Evolutionary conservation across 2,888 invertebrate genomes (phyloP), one percentile per base, ranked within the genome.

Genomic region (Schizotus pectinicornis): DNA sequence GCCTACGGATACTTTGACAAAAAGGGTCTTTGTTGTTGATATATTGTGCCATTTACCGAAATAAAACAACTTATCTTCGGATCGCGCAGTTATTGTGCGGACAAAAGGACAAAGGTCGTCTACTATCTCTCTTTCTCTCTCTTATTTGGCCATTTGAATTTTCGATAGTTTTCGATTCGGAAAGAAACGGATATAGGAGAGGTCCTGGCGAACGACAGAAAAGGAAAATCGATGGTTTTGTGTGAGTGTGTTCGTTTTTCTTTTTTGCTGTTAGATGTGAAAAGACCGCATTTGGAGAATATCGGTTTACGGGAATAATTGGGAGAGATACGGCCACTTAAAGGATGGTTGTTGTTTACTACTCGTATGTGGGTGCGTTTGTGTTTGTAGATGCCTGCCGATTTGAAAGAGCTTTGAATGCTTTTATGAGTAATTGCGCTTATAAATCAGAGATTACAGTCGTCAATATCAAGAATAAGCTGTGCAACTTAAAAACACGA

Each of bases 221-320:
- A 22, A 22, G 22, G 22, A 22, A 22, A 22, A 3, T 22, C 3
- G 22, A 5, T 22, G 22, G 2, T 3, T 3, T 22, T 22, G 22
- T 22, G 22, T 22, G 22, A 22, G 22, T 22, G 22, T 22, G 2
- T 22, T 22, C 5, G 2, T 22, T 22, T 22, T 22, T 5, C 5
- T 22, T 22, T 3, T 22, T 22, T 22, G 2, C 22, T 22, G 22
- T 22, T 22, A 22, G 22, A 22, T 22, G 22, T 22, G 41, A 41
- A n/a, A 13, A 45, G 45, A 57, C 57, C 57, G 47, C 57, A 57
- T 52, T 57, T 12, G 43, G 47, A 52, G 57, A 52, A 57, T 57
- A 57, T 57, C 57, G 52, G 57, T 52, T 57, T 57, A 52, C 57
- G 13, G 41, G 14, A 14, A 14, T 41, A 41, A 41, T 41, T 22